Base-by-base conservation (phyloP, 1,140 invertebrate genomes). In the Saccostrea glomerata region DNA sequence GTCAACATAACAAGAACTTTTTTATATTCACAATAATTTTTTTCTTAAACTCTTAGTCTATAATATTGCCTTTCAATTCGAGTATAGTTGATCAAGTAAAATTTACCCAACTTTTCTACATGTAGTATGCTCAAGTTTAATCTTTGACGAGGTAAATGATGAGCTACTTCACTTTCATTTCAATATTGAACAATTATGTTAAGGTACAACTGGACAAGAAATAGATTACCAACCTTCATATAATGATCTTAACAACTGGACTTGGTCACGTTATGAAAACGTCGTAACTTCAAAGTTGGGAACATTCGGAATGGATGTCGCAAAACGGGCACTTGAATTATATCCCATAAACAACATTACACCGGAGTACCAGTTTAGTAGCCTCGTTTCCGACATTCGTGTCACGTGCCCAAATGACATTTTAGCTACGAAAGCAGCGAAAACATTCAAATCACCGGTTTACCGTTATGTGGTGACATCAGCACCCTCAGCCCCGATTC, bases 381-480 rank as follows among this genome's bases (percentile, higher is more conserved):
- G 89, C 15, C 88, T 92, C 90, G 87, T 87, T 7, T 87, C 91
- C 30, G 92, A 92, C 63, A 54, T 92, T 7, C 85, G 89, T 5
- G 77, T 90, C 5, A 90, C 88, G 2, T 92, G 91, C 86, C 91
- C 92, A 5, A 91, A 89, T 84, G 87, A 92, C 66, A 58, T 89
- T 0, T 77, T 93, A 82, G 77, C 91, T 5, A 30, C 84, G 17
- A 84, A 89, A 36, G 86, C 89, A 6, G 55, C 73, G 13, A 47
- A 40, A 23, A 40, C 66, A 13, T 91, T 90, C 47, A 90, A 66
- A 55, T 90, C 92, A 30, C 90, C 90, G 0, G 91, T 92, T 3
- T 93, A 90, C 84, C 60, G 90, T 47, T 92, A 90, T 58, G 90
- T 93, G 17, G 90, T 91, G 3, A 92, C 91, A 1, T 87, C 89